Base-by-base conservation (phyloP, 2,797 vertebrate genomes). In the Cyclura pinguis region DNA sequence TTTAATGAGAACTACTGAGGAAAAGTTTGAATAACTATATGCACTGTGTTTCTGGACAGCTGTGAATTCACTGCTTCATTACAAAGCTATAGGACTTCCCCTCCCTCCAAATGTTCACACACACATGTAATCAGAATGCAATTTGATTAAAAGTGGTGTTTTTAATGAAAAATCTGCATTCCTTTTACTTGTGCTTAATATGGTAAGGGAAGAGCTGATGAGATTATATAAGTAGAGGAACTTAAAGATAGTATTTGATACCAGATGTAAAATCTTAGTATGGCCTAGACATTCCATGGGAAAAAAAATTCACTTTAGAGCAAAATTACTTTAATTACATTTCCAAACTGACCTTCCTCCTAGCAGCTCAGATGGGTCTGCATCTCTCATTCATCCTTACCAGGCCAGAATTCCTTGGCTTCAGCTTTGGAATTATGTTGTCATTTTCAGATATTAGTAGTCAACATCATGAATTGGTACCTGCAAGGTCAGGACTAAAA, bases 21-120 rank as follows among this genome's bases (percentile, higher is more conserved):
- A 50, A 85, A 72, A 73, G 16, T 9, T 77, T 55, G 38, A 59
- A 29, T 20, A 50, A 50, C 35, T 52, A 29, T 10, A 3, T 35
- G 5, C 35, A 35, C 50, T 35, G 9, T 73, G 18, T 55, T 73
- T 57, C 84, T 73, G 18, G 67, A 85, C 32, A 85, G 32, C 52
- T 85, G 50, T 85, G n/a, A 55, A 85, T 85, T 55, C 72, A 24
- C 69, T 35, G 47, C 47, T 52, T 85, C 67, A 85, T 85, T 85
- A 85, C 47, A 72, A 73, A 52, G 22, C 47, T 85, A 85, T 73
- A 77, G 38, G 8, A 22, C 35, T 55, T 85, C 69, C 38, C 20
- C 52, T 52, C 10, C 3, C 47, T 85, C 50, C 83, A 85, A 85
- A 69, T 52, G 62, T 85, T 85, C 64, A 69, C 42, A 72, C 83